Percentiles rank a stretch among this genome's conserved stretches.
phyloP scores from a whole-genome alignment of 2,797 vertebrate genomes.

The Urocyon cinereoargenteus region DNA sequence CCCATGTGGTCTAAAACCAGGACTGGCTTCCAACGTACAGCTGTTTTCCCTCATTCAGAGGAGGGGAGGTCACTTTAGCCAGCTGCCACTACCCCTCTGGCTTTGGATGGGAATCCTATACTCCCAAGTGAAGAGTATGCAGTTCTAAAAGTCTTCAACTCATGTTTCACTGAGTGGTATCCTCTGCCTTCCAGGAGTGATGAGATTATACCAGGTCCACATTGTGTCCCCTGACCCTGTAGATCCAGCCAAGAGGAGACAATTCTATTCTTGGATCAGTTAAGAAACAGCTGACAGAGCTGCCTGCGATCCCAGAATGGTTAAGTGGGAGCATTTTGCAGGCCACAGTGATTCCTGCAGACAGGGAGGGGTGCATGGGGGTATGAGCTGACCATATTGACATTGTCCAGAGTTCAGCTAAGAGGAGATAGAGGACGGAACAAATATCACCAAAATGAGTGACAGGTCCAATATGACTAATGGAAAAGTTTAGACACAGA shows the following conservation, averaged over 20 bases:
- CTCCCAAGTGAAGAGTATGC: background rate
- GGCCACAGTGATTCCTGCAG: background rate
- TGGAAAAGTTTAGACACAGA: background rate
- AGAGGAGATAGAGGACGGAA: background rate
- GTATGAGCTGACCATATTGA: accelerated
- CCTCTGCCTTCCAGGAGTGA: background rate
- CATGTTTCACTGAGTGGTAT: background rate
- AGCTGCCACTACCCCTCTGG: background rate
- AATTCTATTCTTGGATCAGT: background rate
- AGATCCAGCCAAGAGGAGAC: background rate
- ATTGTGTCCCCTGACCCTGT: background rate
- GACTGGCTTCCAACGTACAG: background rate
- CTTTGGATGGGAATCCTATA: background rate
- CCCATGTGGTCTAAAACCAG: background rate
- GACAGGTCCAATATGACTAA: background rate
- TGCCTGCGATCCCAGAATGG: background rate
- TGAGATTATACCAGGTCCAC: background rate
- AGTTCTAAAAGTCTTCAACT: background rate
- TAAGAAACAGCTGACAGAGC: background rate
- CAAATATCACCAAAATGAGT: background rate
- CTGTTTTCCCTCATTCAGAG: background rate
- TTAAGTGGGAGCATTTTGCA: background rate
- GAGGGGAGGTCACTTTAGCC: background rate
- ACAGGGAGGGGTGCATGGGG: background rate
- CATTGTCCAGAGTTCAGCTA: background rate